Evolutionary conservation across 1,140 invertebrate genomes (phyloP), one percentile per base, ranked within the genome.

Genomic region (Macrocentrus cingulum): DNA sequence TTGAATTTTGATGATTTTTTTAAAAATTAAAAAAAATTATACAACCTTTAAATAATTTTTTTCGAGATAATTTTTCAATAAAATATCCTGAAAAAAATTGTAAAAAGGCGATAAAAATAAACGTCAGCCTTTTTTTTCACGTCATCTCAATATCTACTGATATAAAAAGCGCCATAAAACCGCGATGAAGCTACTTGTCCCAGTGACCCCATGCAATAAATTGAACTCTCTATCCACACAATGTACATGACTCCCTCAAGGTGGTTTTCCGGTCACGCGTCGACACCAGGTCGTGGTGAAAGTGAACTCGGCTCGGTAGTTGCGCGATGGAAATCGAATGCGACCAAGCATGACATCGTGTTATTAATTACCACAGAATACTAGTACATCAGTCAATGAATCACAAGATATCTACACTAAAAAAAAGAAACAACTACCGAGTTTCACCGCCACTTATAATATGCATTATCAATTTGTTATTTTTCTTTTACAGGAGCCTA

Each of bases 221-320:
- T 3, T 45, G 42, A 45, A 18, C 18, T 45, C 20, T 20, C 42
- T 49, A 29, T 13, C 23, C n/a, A 41, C 13, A 18, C n/a, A 51
- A 39, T 51, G 34, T 4, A 7, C 49, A 39, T 51, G n/a, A 34
- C 34, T 37, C 8, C 6, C 18, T 20, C 9, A 7, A 2, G 16
- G 18, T 44, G 13, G 18, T 37, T 51, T 51, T 50, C 32, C 34
- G 20, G 22, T 37, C 18, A 41, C 19, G 9, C 13, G 36, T 57
- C 39, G 51, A 65, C 60, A 62, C 41, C 25, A 49, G 62, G 61
- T 68, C 60, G 52, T 44, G 46, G 74, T 71, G 74, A 76, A 75
- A 76, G 74, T 67, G 61, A 70, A 72, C 59, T 64, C 46, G 46
- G 56, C 52, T 34, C 20, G 56, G 34, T 53, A 50, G 58, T 61